A percentile compares a stretch with the other conserved stretches of the same genome.
These are phyloP conservation scores for Drosophila arizonae DNA, from an alignment of 1,140 invertebrate genomes.

Conservation along the genomic window DNA sequence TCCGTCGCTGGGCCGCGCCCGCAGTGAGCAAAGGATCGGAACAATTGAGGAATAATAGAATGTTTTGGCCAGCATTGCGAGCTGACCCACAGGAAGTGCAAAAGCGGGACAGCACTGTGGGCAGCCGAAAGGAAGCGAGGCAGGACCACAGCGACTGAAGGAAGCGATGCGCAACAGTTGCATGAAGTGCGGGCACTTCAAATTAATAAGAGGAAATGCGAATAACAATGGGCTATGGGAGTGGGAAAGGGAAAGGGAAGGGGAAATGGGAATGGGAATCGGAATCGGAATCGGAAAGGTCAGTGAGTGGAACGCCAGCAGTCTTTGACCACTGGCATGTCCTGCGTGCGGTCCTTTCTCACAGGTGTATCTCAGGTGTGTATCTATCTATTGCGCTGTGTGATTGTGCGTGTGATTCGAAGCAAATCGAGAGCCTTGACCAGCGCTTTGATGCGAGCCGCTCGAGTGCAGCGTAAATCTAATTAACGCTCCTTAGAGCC, in stretches of 20 bases:
- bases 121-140: not conserved
- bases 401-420: slow-evolving; percentile 55
- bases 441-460: slow-evolving; percentile 59
- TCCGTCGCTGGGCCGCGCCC: slow-evolving; percentile 30
- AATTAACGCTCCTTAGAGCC: slow-evolving; percentile 63
- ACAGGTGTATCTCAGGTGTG: slow-evolving; percentile 44
- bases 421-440: slow-evolving; percentile 45
- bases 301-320: slow-evolving; percentile 59
- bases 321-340: slow-evolving; percentile 26
- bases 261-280: slow-evolving; percentile 33
- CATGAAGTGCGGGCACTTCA: slow-evolving; percentile 73
- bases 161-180: slow-evolving; percentile 73
- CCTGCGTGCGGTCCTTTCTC: slow-evolving; percentile 71
- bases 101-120: slow-evolving; percentile 30
- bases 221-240: slow-evolving; percentile 49
- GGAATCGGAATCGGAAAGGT: slow-evolving; percentile 49
- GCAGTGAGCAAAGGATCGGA: slow-evolving; percentile 41
- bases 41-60: slow-evolving; percentile 74
- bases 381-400: slow-evolving; percentile 10
- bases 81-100: slow-evolving; percentile 66
- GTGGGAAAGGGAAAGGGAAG: slow-evolving; percentile 21
- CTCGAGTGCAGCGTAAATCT: slow-evolving; percentile 59
- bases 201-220: slow-evolving; percentile 67
- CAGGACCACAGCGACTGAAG: slow-evolving; percentile 26
- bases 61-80: slow-evolving; percentile 61